Conservation (phyloP, 37 sponge, comb jelly and placozoan species). For the Tethya wilhelma region DNA sequence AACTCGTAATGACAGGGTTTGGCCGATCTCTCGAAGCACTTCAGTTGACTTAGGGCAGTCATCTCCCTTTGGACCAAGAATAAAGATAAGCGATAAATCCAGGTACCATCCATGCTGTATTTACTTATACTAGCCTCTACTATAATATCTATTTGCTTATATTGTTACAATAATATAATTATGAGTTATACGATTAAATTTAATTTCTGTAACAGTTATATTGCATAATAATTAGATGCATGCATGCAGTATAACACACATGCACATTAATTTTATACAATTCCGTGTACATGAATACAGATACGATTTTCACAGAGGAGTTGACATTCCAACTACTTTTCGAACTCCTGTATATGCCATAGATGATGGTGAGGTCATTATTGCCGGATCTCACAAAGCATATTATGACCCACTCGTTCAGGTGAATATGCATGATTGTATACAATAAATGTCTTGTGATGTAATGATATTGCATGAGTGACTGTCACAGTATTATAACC, state of each 20-base stretch:
- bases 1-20: slow-evolving; percentile 3
- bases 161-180: no score
- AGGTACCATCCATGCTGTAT: background rate
- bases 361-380: background rate
- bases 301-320: slow-evolving; percentile 23
- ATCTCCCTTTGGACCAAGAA: background rate
- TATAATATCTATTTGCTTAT: background rate
- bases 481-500: no score
- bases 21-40: background rate
- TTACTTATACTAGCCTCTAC: background rate
- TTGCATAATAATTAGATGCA: no score
- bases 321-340: slow-evolving; percentile 8
- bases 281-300: background rate
- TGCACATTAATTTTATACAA: background rate
- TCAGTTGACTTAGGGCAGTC: slow-evolving; percentile 5
- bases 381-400: background rate
- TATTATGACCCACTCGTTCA: slow-evolving; percentile 11
- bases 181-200: no score
- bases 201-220: no score
- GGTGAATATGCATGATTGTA: no score
- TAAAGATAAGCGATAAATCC: background rate
- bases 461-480: no score
- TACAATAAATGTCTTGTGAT: no score
- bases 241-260: no score
- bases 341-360: slow-evolving; percentile 4